Evolutionary conservation across 2,113 vertebrate species (phyloP).

Genomic region (Zosterops pallidus): DNA sequence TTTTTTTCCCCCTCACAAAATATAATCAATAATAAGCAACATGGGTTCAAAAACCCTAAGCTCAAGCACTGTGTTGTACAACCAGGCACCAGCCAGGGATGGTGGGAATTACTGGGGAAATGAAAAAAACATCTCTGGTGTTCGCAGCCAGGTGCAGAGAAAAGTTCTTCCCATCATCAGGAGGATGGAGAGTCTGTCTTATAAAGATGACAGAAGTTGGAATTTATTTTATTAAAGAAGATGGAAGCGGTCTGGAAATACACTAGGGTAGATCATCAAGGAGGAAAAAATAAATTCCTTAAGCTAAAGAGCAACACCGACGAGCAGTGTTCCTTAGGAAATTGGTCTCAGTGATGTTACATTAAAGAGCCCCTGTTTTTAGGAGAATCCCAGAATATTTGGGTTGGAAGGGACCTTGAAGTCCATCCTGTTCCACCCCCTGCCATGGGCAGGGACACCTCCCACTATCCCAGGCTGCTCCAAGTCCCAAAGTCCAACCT

Average conservation of each 20-base stretch:
- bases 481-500: not conserved
- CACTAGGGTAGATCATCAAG: not conserved
- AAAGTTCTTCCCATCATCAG: not conserved
- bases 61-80: not conserved
- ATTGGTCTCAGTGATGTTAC: not conserved
- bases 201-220: not conserved
- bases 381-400: not conserved
- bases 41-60: not conserved
- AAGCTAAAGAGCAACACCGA: not conserved
- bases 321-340: not conserved
- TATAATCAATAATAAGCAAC: not conserved
- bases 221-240: not conserved
- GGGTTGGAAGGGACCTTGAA: not conserved
- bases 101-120: not conserved
- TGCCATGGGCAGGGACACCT: not conserved
- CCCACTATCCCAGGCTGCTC: not conserved
- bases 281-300: not conserved
- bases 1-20: not conserved
- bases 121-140: not conserved
- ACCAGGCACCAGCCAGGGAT: not conserved
- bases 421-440: fast-evolving
- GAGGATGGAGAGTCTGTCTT: not conserved
- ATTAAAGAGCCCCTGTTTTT: not conserved
- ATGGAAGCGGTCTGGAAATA: not conserved
- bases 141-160: not conserved